phyloP scores from a whole-genome alignment of 2,888 invertebrate species.

The Xestia rhomboidea region DNA sequence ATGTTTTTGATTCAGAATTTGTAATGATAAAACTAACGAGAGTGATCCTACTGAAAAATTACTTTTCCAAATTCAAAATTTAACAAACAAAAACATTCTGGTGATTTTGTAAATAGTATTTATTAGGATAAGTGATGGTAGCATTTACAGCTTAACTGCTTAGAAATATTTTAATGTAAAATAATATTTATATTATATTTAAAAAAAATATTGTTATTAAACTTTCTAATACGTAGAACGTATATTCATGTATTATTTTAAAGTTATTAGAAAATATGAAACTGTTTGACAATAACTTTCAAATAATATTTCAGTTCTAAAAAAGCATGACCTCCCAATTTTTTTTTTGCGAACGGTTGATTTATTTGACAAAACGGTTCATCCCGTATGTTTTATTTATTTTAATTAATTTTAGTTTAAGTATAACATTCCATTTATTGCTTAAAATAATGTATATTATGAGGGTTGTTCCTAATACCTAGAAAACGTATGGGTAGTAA shows the following conservation, averaged over 20 bases:
- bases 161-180: conserved; percentile 89
- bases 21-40: conserved; percentile 35
- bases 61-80: conserved; percentile 63
- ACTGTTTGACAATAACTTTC: conserved; percentile 50
- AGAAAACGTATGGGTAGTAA: conserved; percentile 75
- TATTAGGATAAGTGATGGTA: conserved; percentile 89
- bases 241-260: conserved; percentile 71
- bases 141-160: conserved; percentile 88
- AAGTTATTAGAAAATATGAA: conserved; percentile 61
- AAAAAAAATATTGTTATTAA: conserved; percentile 87
- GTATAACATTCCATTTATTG: conserved; percentile 79
- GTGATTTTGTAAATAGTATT: conserved; percentile 90
- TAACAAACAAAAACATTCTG: conserved; percentile 81
- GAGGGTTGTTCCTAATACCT: conserved; percentile 86
- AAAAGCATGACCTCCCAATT: conserved; percentile 58
- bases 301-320: conserved; percentile 68
- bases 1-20: conserved; percentile 24
- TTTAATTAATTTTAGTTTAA: conserved; percentile 76
- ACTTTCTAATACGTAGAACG: conserved; percentile 85
- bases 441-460: conserved; percentile 79
- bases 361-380: conserved; percentile 63
- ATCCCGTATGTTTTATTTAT: conserved; percentile 71
- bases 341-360: conserved; percentile 56
- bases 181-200: conserved; percentile 90
- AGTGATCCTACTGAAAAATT: conserved; percentile 50